Percentiles rank a stretch among this genome's conserved stretches.
Evolutionary conservation across 1,140 invertebrate genomes (phyloP).

Genomic region (Neodiprion fabricii): DNA sequence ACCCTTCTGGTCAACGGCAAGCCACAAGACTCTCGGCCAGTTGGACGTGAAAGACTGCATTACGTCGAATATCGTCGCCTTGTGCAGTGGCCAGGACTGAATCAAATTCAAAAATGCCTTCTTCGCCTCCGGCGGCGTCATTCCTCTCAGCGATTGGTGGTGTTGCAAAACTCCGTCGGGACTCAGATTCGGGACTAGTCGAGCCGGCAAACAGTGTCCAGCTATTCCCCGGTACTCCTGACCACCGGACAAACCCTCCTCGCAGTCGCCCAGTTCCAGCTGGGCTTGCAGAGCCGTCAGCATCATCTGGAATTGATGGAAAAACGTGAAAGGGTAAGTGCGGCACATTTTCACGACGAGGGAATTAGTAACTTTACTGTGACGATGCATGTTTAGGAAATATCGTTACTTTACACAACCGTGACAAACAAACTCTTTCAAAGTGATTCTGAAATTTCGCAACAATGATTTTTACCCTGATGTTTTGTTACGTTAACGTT

Average conservation of each 20-base stretch:
- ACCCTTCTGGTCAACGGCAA: conserved; percentile 92
- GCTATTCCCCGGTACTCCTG: conserved; percentile 80
- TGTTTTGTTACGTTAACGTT: too few species aligned
- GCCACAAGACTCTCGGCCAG: conserved; percentile 89
- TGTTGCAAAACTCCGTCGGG: conserved; percentile 84
- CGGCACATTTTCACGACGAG: not conserved
- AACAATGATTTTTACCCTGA: too few species aligned
- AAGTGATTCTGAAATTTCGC: too few species aligned
- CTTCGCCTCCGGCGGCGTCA: conserved; percentile 85
- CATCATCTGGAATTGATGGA: conserved; percentile 76
- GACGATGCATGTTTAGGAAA: not conserved
- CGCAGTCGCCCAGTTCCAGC: conserved; percentile 87
- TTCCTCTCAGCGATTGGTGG: conserved; percentile 86
- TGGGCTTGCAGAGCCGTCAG: conserved; percentile 92
- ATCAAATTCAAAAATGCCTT: conserved; percentile 94
- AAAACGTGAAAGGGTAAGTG: conserved; percentile 11
- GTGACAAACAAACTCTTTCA: not conserved
- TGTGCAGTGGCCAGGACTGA: conserved; percentile 90
- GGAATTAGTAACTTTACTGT: too few species aligned
- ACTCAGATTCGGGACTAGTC: conserved; percentile 75
- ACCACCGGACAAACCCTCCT: conserved; percentile 59
- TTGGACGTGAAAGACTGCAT: conserved; percentile 97
- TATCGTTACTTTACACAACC: not conserved
- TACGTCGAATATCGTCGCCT: conserved; percentile 94
- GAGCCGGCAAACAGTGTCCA: conserved; percentile 81